Conservation (phyloP, 2,888 invertebrate species). For the Cantharis flavilabris region DNA sequence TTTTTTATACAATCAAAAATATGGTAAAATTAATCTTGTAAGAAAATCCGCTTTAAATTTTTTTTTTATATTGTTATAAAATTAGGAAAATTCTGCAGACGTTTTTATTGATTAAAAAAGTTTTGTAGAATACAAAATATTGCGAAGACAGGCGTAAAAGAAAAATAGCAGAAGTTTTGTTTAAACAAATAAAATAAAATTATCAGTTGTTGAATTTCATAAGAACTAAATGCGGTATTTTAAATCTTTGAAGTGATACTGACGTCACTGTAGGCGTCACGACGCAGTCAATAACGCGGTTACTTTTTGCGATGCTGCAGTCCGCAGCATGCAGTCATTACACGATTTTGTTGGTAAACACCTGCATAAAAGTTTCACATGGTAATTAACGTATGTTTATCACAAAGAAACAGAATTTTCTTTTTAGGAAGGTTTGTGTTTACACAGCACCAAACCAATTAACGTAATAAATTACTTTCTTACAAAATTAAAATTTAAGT, state of each 20-base stretch:
- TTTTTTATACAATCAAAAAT: neutral
- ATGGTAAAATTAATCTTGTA: neutral
- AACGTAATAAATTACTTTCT: neutral
- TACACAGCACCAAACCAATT: neutral
- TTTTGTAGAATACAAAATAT: neutral
- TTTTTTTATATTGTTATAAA: too few relatives aligned
- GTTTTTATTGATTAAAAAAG: neutral
- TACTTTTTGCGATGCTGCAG: slow-evolving; percentile 39
- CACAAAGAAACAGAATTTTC: neutral
- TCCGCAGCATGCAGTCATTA: slow-evolving; percentile 39
- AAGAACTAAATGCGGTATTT: neutral
- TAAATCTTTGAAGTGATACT: slow-evolving; percentile 13
- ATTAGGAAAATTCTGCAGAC: neutral
- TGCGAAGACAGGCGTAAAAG: neutral
- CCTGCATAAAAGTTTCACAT: neutral
- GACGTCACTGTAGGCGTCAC: slow-evolving; percentile 42
- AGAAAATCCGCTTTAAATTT: neutral
- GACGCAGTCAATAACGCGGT: slow-evolving; percentile 35
- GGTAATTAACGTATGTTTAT: neutral
- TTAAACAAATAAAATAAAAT: neutral
- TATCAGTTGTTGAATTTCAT: neutral
- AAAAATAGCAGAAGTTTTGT: neutral
- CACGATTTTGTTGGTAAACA: neutral
- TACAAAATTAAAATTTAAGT: neutral
- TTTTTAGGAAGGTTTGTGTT: neutral